Conservation (phyloP, 2,888 invertebrate species). For the Empis stercorea region DNA sequence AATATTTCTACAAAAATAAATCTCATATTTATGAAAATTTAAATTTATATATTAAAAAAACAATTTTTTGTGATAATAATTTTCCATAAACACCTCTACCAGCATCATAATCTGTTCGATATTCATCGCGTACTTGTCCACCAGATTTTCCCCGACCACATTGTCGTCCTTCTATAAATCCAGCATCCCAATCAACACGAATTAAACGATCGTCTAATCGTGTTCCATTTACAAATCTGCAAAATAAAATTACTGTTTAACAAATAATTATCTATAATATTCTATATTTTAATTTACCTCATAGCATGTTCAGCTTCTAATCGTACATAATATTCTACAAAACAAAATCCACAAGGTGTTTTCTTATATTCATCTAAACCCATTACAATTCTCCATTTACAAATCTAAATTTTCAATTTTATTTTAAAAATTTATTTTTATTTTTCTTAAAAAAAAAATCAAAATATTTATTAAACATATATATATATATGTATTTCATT, state of each 20-base stretch:
- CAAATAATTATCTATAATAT: neutral
- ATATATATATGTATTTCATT: too few relatives aligned
- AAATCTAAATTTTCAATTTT: too few relatives aligned
- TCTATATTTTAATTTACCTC: slow-evolving; percentile 49
- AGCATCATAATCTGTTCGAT: slow-evolving; percentile 91
- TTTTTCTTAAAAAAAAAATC: too few relatives aligned
- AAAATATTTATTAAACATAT: too few relatives aligned
- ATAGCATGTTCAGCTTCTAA: slow-evolving; percentile 66
- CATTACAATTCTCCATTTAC: slow-evolving; percentile 91
- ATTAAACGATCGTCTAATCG: slow-evolving; percentile 93
- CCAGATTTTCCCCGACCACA: slow-evolving; percentile 97
- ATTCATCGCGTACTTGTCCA: slow-evolving; percentile 98
- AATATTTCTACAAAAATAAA: too few relatives aligned
- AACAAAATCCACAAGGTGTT: slow-evolving; percentile 99
- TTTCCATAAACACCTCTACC: slow-evolving; percentile 97
- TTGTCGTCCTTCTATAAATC: slow-evolving; percentile 95
- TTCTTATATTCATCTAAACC: slow-evolving; percentile 95
- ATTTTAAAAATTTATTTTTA: too few relatives aligned
- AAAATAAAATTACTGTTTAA: slow-evolving; percentile 18
- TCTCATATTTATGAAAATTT: neutral
- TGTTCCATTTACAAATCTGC: slow-evolving; percentile 93
- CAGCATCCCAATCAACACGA: slow-evolving; percentile 98
- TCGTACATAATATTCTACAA: slow-evolving; percentile 83
- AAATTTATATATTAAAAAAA: slow-evolving; percentile 27
- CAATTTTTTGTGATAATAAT: slow-evolving; percentile 74